phyloP scores from a whole-genome alignment of 2,113 vertebrate species.

The Trematocara zebra region DNA sequence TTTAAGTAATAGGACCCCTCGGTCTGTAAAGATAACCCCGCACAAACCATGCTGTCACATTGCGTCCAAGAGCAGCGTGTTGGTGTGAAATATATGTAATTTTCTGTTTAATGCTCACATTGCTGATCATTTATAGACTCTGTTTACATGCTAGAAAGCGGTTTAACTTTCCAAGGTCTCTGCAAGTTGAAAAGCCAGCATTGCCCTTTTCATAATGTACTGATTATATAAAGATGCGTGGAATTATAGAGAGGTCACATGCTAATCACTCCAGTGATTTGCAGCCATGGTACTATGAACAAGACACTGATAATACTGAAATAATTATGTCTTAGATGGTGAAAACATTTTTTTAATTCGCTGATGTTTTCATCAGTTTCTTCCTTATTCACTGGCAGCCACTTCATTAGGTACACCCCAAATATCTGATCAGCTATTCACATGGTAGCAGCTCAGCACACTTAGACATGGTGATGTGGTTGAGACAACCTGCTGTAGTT shows the following conservation, averaged over 20 bases:
- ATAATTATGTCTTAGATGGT: conserved; percentile 5
- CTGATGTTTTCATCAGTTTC: conserved; percentile 63
- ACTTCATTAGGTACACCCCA: neutral
- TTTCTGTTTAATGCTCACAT: conserved; percentile 26
- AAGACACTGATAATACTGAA: conserved; percentile 20
- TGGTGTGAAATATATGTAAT: conserved; percentile 35
- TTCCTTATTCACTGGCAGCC: neutral
- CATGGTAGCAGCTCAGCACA: neutral
- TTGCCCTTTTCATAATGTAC: neutral
- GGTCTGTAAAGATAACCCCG: conserved; percentile 1
- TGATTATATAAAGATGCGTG: neutral
- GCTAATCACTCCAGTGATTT: neutral
- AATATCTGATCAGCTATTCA: neutral
- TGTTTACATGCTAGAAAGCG: neutral
- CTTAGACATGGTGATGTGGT: neutral
- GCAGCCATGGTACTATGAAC: neutral
- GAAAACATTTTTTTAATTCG: conserved; percentile 37
- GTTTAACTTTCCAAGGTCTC: neutral
- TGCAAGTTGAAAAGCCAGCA: neutral
- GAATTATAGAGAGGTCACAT: conserved; percentile 8
- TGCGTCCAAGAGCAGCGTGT: neutral
- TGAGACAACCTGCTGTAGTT: neutral
- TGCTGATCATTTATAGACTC: neutral
- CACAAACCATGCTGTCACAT: conserved; percentile 7
- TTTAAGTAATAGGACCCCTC: conserved; percentile 72